Evolutionary conservation across 2,113 vertebrate species (phyloP), one percentile per base, ranked within the genome.

Genomic region (Ploceus nigricollis): DNA sequence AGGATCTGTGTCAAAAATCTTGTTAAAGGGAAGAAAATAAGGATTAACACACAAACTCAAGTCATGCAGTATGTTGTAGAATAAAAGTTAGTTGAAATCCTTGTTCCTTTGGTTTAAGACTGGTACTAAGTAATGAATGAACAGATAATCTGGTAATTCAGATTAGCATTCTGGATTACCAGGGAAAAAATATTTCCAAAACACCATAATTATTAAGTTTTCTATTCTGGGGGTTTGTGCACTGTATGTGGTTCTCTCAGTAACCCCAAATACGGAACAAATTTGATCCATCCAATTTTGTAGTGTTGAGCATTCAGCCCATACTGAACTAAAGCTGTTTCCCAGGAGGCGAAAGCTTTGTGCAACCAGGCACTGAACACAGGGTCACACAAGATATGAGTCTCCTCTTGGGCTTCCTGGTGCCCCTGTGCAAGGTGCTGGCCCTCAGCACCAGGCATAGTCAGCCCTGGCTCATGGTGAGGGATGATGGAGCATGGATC

Each of bases 321-420:
- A 47, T 25, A 22, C 7, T 51, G 57, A 89, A 19, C 27, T 44
- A 23, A 30, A 71, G 25, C 12, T 0, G 3, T n/a, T 58, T 56
- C 35, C 51, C n/a, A 35, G 25, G 28, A 35, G 44, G 17, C 0
- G 1, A 33, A 63, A 50, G 25, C 31, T 4, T 1, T 30, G 37
- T 35, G 20, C 30, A 64, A 3, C 21, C 1, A 11, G 31, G 22
- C 68, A 33, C n/a, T 51, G 60, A 18, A 16, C 11, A 47, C 6
- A 11, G 0, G 4, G 15, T 47, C 6, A 13, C 16, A 4, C 35
- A 30, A 56, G 42, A 13, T 3, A 1, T 20, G 51, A 37, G n/a
- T 48, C 18, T 87, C 27, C 37, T 63, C 30, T 47, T 37, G 58
- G 24, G 20, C 40, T 22, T 30, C 56, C 35, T 64, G 48, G 75